Evolutionary conservation across 1,140 invertebrate genomes (phyloP), one percentile per base, ranked within the genome.

Genomic region (Danaus plexippus): DNA sequence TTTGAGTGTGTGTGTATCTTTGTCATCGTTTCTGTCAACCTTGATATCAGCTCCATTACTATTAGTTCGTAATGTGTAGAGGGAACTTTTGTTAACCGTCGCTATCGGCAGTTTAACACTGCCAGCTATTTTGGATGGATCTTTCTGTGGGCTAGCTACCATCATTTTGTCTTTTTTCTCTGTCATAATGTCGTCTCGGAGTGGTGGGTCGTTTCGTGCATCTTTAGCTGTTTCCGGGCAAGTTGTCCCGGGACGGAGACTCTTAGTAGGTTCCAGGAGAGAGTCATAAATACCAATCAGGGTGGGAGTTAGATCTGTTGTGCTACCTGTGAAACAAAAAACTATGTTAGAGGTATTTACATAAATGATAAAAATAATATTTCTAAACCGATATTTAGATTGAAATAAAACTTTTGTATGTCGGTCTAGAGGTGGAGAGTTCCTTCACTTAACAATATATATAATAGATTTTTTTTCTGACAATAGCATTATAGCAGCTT

Each of bases 241-340:
- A 15, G 43, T 67, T 0, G 68, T 64, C 67, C 81, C 80, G 44
- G 80, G 76, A 52, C 69, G 75, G 54, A 79, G 54, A 59, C 73
- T 85, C 50, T 82, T 87, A 42, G 65, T 66, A 40, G 80, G 81
- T 54, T 84, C 84, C 54, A 88, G 58, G 47, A 88, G 67, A 11
- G 86, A 87, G 52, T 90, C 89, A 59, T 90, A 90, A 57, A 90
- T 88, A 9, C 89, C 88, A 59, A 90, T 85, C 32, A 90, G 76
- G 46, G 89, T 89, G 22, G 89, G 89, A 57, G 89, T 87, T 52
- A 90, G 72, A 64, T 90, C 89, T 46, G 89, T 89, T 68, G 88
- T 89, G 69, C 89, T 90, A 76, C 89, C 89, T 90, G 86, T 12
- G 86, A 87, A 67, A 73, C 81, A 68, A 64, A 54, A 62, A 54